A percentile compares a stretch with the other conserved stretches of the same genome.
phyloP scores from a whole-genome alignment of 2,113 vertebrate genomes.

The Lucifuga dentata region DNA sequence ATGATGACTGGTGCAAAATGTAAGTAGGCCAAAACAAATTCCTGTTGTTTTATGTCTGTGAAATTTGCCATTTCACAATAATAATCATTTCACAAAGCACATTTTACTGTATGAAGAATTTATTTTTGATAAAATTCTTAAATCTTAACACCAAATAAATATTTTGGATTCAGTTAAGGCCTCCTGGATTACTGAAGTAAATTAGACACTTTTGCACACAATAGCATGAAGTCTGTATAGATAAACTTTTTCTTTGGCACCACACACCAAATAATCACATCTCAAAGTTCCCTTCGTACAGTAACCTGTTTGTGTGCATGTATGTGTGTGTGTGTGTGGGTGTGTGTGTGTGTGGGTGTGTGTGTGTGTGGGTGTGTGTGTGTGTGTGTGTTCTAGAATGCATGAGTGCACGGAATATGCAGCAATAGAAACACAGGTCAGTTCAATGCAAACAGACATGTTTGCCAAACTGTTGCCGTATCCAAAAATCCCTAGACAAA shows the following conservation, averaged over 20 bases:
- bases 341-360: neutral
- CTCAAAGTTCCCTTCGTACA: slow-evolving; percentile 14
- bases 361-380: neutral
- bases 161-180: neutral
- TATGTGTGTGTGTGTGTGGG: neutral
- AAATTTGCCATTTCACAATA: neutral
- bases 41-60: neutral
- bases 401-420: neutral
- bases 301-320: neutral
- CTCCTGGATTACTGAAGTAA: no score
- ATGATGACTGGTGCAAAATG: slow-evolving; percentile 18
- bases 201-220: neutral
- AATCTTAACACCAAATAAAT: no score
- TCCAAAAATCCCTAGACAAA: neutral
- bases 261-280: no score
- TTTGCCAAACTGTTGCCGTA: neutral
- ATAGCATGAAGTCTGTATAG: no score
- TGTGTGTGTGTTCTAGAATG: neutral
- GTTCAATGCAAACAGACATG: neutral
- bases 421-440: neutral
- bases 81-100: neutral
- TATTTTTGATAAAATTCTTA: no score
- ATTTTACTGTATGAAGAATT: no score
- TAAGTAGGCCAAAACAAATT: slow-evolving; percentile 3
- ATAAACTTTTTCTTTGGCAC: no score